A percentile compares a stretch with the other conserved stretches of the same genome.
Conservation (phyloP, 2,888 invertebrate genomes). For the Gymnosoma rotundatum region DNA sequence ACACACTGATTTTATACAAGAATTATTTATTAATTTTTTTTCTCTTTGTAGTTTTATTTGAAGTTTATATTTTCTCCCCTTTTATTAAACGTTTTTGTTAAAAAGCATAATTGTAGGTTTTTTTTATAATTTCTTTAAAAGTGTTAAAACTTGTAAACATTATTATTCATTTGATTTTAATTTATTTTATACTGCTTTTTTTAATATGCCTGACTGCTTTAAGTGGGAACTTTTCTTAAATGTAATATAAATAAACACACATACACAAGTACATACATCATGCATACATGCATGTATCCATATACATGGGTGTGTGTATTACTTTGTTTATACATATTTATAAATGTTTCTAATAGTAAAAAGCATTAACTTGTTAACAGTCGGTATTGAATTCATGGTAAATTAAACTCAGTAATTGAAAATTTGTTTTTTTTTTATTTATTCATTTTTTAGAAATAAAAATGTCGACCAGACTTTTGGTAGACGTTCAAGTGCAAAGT, state of each 20-base stretch:
- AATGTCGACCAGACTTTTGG: neutral
- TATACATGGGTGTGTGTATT: neutral
- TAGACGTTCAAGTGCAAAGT: neutral
- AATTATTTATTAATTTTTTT: conserved; percentile 11
- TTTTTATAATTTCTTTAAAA: conserved; percentile 44
- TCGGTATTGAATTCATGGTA: conserved; percentile 23
- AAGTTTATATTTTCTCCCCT: conserved; percentile 16
- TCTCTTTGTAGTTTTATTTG: conserved; percentile 1
- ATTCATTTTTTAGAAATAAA: neutral
- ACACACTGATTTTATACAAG: conserved; percentile 19
- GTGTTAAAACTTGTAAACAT: conserved; percentile 65
- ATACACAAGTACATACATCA: too few relatives aligned
- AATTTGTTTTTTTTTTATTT: neutral
- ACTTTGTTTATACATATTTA: neutral
- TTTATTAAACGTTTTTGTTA: neutral
- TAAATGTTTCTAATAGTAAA: neutral
- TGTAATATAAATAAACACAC: too few relatives aligned
- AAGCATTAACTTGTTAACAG: neutral
- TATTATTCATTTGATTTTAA: conserved; percentile 47
- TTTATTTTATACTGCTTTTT: conserved; percentile 17
- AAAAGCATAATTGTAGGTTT: conserved; percentile 18
- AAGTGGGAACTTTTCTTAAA: conserved; percentile 31
- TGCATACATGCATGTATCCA: too few relatives aligned
- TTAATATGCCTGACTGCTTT: conserved; percentile 37
- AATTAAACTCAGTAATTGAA: neutral